These are phyloP conservation scores for Glyptemys insculpta DNA, from an alignment of 2,797 vertebrate genomes.

Conservation along the genomic window DNA sequence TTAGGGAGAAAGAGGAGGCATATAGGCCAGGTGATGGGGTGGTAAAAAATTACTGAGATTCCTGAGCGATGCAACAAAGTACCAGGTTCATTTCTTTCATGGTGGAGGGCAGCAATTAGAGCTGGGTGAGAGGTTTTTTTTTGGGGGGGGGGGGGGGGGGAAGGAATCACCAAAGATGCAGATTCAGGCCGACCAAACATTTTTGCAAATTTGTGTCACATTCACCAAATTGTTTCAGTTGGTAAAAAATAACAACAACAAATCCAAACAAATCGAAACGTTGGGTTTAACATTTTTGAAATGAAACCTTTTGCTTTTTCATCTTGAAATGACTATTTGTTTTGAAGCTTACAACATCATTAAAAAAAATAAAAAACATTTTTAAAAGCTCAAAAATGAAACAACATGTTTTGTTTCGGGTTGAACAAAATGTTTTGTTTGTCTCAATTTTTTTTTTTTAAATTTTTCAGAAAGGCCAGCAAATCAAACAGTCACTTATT, in stretches of 20 bases:
- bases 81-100: background rate
- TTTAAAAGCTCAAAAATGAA: background rate
- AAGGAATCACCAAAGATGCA: background rate
- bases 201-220: background rate
- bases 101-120: background rate
- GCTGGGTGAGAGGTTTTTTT: no score
- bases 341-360: background rate
- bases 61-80: background rate
- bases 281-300: background rate
- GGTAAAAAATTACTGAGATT: background rate
- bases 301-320: background rate
- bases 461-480: background rate
- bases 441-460: background rate
- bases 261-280: background rate
- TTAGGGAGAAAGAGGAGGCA: background rate
- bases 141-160: fast-evolving
- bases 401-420: background rate
- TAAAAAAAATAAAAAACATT: background rate
- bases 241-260: background rate
- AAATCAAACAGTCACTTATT: background rate
- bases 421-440: background rate
- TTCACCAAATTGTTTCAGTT: background rate
- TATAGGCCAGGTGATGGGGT: background rate
- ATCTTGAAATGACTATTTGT: background rate
- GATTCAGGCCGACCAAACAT: background rate